phyloP scores from a whole-genome alignment of 1,140 invertebrate genomes.

The Trinorchestia longiramus region DNA sequence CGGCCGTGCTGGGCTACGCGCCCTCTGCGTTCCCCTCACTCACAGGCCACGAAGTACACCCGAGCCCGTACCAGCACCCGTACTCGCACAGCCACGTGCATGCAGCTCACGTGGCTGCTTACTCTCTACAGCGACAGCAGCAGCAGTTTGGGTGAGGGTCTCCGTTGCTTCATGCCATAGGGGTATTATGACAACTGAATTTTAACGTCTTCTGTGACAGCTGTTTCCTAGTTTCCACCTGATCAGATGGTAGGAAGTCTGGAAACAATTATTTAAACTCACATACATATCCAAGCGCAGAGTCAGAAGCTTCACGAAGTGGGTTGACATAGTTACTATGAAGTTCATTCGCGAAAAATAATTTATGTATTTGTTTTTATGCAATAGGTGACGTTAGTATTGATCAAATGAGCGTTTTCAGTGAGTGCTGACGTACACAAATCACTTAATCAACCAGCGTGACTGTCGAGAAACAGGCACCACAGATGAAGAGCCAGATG shows the following conservation, averaged over 20 bases:
- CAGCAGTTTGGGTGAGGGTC: background rate
- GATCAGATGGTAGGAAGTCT: too few species aligned
- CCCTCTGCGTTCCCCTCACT: background rate
- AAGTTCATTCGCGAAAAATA: background rate
- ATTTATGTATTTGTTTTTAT: background rate
- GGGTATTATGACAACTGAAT: background rate
- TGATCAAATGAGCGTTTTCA: background rate
- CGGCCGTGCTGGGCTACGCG: constrained; percentile 33
- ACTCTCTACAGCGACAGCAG: constrained; percentile 39
- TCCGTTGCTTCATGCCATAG: background rate
- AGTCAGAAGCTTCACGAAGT: too few species aligned
- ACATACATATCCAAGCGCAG: background rate
- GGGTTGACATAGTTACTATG: background rate
- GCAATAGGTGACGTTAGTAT: background rate
- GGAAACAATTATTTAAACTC: too few species aligned
- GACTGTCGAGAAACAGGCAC: background rate
- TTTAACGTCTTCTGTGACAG: background rate
- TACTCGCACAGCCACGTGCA: constrained; percentile 28
- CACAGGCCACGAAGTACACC: background rate
- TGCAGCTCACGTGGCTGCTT: constrained; percentile 13
- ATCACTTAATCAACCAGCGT: too few species aligned
- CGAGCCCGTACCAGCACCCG: background rate
- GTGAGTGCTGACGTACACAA: background rate
- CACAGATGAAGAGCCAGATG: background rate
- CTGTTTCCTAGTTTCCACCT: background rate